Base-by-base conservation (phyloP, 2,888 invertebrate genomes). In the Notodonta dromedarius region DNA sequence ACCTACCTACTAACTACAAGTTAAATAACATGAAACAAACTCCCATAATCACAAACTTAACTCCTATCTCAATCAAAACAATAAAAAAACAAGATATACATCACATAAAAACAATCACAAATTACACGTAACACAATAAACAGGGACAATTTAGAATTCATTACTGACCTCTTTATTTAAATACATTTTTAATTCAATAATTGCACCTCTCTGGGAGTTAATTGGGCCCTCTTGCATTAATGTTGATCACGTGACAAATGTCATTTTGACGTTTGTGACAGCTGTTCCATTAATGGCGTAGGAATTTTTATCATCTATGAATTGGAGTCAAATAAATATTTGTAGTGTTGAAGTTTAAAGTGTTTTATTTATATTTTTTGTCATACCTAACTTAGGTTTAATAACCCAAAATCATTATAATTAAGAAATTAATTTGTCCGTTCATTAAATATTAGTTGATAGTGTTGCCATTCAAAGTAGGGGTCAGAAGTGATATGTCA, bases 151-250 rank as follows among this genome's bases (percentile, higher is more conserved):
- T 89, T 86, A 87, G 87, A 84, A 81, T 74, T 80, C 88, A 91
- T 90, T 84, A 85, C 75, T 73, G 78, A 84, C 80, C 86, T 87
- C 83, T 88, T 88, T 79, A 73, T 67, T 82, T 81, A 86, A 92
- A 93, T 90, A 87, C 82, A 85, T 89, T 92, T 92, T 93, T 92
- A 91, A 93, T 91, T 88, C 78, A 78, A 85, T 93, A 93, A 93
- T 93, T 91, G 86, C 86, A 84, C 79, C 81, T 84, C 78, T 67
- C 54, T 70, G 73, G 57, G 63, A 70, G 77, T 77, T 76, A 80
- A 89, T 86, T 80, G 83, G 63, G 63, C 76, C 65, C 63, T 73
- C 66, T 79, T 82, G 82, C 82, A 87, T 91, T 87, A 83, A 86
- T 81, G 83, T 77, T 84, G 88, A 90, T 93, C 91, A 91, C 90